phyloP scores from a whole-genome alignment of 2,888 invertebrate species.

The Agrochola lota region DNA sequence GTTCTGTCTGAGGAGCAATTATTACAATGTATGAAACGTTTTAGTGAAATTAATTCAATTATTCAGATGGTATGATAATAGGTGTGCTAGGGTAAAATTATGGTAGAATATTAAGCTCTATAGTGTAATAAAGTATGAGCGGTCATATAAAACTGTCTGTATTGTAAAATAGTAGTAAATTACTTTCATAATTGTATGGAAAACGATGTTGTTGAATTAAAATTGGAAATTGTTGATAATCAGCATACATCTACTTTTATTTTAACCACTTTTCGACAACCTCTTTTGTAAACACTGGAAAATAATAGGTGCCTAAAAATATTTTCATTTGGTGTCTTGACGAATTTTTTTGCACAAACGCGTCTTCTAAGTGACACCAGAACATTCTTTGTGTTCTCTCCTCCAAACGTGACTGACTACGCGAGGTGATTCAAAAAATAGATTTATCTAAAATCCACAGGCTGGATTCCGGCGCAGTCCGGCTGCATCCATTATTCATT shows the following conservation, averaged over 20 bases:
- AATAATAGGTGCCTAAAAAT: neutral
- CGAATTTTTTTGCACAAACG: neutral
- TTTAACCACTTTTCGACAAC: neutral
- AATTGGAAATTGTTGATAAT: constrained; percentile 8
- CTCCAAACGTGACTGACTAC: neutral
- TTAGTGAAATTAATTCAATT: constrained; percentile 62
- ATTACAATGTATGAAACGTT: constrained; percentile 63
- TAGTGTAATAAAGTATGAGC: constrained; percentile 47
- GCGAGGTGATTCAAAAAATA: constrained; percentile 47
- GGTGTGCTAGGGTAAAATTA: constrained; percentile 47
- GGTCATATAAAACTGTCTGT: constrained; percentile 44
- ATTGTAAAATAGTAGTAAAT: constrained; percentile 38
- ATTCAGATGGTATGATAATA: constrained; percentile 61
- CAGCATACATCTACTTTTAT: neutral
- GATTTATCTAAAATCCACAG: constrained; percentile 71
- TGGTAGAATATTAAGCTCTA: constrained; percentile 46
- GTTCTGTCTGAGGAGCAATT: constrained; percentile 41
- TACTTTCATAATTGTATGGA: constrained; percentile 48
- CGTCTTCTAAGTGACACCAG: neutral
- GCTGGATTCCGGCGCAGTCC: constrained; percentile 67
- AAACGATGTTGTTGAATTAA: constrained; percentile 15
- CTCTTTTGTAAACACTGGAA: neutral
- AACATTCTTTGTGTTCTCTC: neutral
- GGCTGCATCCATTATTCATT: constrained; percentile 78
- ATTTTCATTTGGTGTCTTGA: neutral